Conservation (phyloP, 2,797 vertebrate genomes). For the Zenarchopterus dispar region DNA sequence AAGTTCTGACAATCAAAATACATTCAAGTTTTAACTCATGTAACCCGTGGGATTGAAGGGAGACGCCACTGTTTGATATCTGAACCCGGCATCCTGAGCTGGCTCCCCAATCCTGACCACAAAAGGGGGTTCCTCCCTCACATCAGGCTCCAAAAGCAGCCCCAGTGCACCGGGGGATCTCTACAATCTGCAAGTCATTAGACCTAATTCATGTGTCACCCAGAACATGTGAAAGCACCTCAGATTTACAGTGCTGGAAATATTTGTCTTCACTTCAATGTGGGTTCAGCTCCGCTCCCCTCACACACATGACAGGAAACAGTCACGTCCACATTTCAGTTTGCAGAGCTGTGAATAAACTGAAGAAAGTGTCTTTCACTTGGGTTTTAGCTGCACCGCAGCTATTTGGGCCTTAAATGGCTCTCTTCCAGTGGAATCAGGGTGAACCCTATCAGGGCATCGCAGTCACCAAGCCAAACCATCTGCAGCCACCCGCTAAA, state of each 20-base stretch:
- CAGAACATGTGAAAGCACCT: constrained; percentile 33
- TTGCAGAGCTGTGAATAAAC: constrained; percentile 51
- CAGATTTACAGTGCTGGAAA: constrained; percentile 34
- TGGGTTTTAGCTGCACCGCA: constrained; percentile 63
- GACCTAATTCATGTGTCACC: constrained; percentile 58
- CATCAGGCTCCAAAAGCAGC: constrained; percentile 47
- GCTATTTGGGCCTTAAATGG: constrained; percentile 74
- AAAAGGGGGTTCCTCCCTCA: constrained; percentile 65
- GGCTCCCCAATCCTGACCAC: constrained; percentile 45
- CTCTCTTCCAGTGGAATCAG: constrained; percentile 62
- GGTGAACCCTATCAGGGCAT: constrained; percentile 64
- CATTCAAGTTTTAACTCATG: constrained; percentile 31
- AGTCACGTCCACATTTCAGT: constrained; percentile 24
- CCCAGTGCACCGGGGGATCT: constrained; percentile 45
- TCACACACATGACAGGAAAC: constrained; percentile 11
- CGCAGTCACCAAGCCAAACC: constrained; percentile 48
- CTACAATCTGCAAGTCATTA: constrained; percentile 69
- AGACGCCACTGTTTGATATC: constrained; percentile 65
- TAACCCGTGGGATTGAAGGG: constrained; percentile 39
- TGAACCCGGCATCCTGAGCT: constrained; percentile 51
- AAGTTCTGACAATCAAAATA: constrained; percentile 43
- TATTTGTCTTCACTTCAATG: constrained; percentile 30
- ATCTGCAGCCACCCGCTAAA: constrained; percentile 61
- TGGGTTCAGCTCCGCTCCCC: neutral
- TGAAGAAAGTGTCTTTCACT: constrained; percentile 48